Conservation (phyloP, 2,797 vertebrate genomes). For the Myotis myotis region DNA sequence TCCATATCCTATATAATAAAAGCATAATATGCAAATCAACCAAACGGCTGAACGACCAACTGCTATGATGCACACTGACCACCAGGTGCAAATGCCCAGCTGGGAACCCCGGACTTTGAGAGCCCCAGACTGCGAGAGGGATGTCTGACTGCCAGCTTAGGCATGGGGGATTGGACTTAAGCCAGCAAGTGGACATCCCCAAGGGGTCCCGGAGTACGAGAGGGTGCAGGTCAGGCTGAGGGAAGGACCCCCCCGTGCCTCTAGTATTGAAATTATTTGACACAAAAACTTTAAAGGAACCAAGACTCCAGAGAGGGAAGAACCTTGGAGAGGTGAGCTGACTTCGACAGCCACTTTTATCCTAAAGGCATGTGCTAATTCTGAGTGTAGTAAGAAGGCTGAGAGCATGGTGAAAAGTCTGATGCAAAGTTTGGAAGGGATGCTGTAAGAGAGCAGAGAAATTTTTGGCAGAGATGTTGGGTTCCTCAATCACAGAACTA, state of each 20-base stretch:
- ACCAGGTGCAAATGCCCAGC: too few species aligned
- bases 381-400: background rate
- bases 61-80: too few species aligned
- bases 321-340: background rate
- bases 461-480: background rate
- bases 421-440: background rate
- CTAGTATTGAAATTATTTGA: background rate
- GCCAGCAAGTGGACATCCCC: too few species aligned
- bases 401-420: background rate
- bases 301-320: background rate
- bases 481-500: background rate
- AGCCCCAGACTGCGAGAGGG: too few species aligned
- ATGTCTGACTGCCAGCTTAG: too few species aligned
- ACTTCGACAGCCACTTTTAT: background rate
- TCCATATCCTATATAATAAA: background rate
- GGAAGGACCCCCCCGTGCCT: too few species aligned
- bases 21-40: too few species aligned
- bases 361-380: background rate
- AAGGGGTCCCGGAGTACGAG: too few species aligned
- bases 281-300: background rate
- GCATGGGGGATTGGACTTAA: too few species aligned
- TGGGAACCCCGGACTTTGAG: too few species aligned
- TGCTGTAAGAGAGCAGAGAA: background rate
- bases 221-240: too few species aligned
- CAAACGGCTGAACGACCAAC: accelerated